A percentile compares a stretch with the other conserved stretches of the same genome.
Evolutionary conservation across 1,140 invertebrate genomes (phyloP).

Genomic region (Chironomus tepperi): DNA sequence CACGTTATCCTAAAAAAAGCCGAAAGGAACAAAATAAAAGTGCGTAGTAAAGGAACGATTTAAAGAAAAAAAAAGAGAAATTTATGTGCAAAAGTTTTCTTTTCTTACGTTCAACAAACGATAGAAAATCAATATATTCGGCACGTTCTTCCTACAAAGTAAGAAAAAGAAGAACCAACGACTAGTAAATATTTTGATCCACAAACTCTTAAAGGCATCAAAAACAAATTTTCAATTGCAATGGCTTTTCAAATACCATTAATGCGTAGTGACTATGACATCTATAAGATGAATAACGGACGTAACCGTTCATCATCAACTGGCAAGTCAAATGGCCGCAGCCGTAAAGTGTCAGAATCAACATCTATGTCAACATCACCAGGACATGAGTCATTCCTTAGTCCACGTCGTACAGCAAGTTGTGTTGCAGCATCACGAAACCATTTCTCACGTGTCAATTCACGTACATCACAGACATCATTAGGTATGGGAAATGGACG

Average conservation of each 20-base stretch:
- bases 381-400: constrained; percentile 44
- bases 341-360: constrained; percentile 53
- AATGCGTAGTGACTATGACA: constrained; percentile 64
- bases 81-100: background rate
- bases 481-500: constrained; percentile 42
- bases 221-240: background rate
- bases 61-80: background rate
- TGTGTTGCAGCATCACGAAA: constrained; percentile 42
- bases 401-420: constrained; percentile 45
- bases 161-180: background rate
- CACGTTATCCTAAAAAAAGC: background rate
- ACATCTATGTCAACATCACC: constrained; percentile 56
- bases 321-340: constrained; percentile 34
- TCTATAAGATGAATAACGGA: constrained; percentile 56
- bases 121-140: background rate
- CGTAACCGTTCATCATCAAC: constrained; percentile 52
- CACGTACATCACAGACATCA: constrained; percentile 37
- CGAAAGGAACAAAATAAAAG: background rate
- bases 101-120: background rate
- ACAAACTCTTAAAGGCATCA: background rate
- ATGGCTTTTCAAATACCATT: constrained; percentile 72
- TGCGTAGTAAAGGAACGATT: background rate
- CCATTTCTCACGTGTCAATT: constrained; percentile 47
- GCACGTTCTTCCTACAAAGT: background rate
- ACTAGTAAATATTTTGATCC: background rate